Evolutionary conservation across 2,113 vertebrate species (phyloP).

Genomic region (Elanus axillaris): DNA sequence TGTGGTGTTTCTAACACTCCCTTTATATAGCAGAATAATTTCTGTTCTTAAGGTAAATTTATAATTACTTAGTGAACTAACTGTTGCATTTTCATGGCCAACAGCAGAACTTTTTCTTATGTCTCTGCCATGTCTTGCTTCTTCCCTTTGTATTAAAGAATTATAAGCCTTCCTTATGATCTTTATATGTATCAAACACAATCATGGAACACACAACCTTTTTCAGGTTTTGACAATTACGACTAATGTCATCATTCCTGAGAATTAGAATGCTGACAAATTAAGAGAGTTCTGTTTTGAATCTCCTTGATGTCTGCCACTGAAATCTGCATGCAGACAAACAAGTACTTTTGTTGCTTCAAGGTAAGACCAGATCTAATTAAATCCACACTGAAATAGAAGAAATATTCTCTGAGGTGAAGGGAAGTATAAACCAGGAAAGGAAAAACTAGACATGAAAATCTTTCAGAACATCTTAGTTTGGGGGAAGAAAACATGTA

Average conservation of each 20-base stretch:
- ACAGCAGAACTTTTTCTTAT: neutral
- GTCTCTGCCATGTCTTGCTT: neutral
- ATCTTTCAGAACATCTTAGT: neutral
- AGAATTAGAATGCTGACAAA: neutral
- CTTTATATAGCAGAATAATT: neutral
- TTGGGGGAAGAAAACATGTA: neutral
- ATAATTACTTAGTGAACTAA: neutral
- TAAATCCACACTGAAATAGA: neutral
- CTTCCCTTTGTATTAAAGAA: neutral
- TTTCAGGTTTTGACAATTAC: neutral
- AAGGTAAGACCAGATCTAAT: neutral
- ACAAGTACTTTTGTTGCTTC: neutral
- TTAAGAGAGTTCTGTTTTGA: neutral
- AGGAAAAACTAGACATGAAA: neutral
- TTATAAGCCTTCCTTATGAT: neutral
- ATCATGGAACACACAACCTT: neutral
- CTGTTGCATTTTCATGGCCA: neutral
- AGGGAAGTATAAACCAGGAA: neutral
- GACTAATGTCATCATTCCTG: neutral
- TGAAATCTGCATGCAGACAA: neutral
- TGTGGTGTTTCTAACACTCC: neutral
- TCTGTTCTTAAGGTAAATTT: neutral
- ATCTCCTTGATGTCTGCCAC: neutral
- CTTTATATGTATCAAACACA: neutral
- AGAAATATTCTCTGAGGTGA: neutral